Evolutionary conservation across 2,888 invertebrate genomes (phyloP).

Genomic region (Ommatoiulus sabulosus): DNA sequence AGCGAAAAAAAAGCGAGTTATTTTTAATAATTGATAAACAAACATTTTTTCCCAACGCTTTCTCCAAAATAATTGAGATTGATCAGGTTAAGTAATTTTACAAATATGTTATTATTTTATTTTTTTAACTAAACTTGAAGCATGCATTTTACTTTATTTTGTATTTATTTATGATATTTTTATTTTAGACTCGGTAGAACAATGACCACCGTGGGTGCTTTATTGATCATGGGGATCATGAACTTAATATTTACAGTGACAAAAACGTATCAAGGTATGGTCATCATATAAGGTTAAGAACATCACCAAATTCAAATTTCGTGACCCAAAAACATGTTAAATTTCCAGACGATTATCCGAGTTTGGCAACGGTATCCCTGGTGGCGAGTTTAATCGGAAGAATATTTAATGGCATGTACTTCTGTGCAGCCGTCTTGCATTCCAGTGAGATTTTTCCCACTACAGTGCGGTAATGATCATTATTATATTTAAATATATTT

Average conservation of each 20-base stretch:
- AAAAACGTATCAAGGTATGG: conserved; percentile 33
- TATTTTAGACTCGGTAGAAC: conserved; percentile 50
- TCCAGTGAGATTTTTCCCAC: conserved; percentile 53
- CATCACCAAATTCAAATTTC: background rate
- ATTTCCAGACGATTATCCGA: conserved; percentile 15
- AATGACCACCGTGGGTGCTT: background rate
- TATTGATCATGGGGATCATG: conserved; percentile 42
- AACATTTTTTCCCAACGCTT: too few species aligned
- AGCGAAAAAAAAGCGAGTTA: too few species aligned
- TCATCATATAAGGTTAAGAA: background rate
- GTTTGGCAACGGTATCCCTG: conserved; percentile 47
- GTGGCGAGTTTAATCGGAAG: conserved; percentile 48
- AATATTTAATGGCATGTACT: conserved; percentile 53
- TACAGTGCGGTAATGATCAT: conserved; percentile 51
- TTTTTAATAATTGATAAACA: too few species aligned
- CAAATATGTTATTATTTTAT: too few species aligned
- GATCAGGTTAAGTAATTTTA: too few species aligned
- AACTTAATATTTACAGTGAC: conserved; percentile 49
- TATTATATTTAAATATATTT: background rate
- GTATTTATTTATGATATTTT: background rate
- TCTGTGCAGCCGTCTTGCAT: conserved; percentile 32
- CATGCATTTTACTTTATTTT: background rate
- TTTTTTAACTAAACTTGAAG: too few species aligned
- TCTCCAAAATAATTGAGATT: too few species aligned
- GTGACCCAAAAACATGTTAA: background rate